Base-by-base conservation (phyloP, 2,888 invertebrate genomes). In the Eurytoma californica region DNA sequence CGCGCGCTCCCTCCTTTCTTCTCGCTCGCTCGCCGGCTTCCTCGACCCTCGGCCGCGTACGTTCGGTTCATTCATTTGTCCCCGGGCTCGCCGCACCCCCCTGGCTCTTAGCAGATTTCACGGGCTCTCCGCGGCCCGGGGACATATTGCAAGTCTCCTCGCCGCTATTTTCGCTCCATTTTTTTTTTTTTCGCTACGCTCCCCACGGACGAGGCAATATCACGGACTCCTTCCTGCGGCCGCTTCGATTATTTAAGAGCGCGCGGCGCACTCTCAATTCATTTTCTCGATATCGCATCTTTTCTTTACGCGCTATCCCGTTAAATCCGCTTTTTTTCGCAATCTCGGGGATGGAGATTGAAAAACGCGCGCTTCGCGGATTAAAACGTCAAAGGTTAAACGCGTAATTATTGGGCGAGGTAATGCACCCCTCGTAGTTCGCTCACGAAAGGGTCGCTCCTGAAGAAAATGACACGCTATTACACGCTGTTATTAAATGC, bases 401-500 rank as follows among this genome's bases (percentile, higher is more conserved):
- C 39, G 39, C 39, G 39, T 39, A 39, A 39, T 39, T 39, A 39
- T 39, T 39, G 39, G 39, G 39, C 7, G 7, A 7, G 7, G n/a
- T 53, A 53, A 53, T 16, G 2, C 3, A 12, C 53, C 53, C 53
- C 53, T n/a, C 3, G n/a, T 0, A 53, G 16, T 13, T 53, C 16
- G n/a, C n/a, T 14, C n/a, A 14, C n/a, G 53, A 53, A 14, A 14
- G 53, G n/a, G 53, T 53, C 14, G 53, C 39, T 30, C 30, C 84
- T 80, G 77, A 77, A 82, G 81, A 82, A 86, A 86, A 85, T 86
- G 84, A 86, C 84, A 85, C 84, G 83, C 84, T 85, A 84, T 86
- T 86, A 85, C 83, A 84, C 84, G 84, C 86, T 86, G 85, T 85
- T 88, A 87, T 86, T 86, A 87, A 87, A 85, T 84, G 85, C 81